phyloP scores from a whole-genome alignment of 37 sponge, comb jelly and placozoan species.

The Chondrilla cf. caribensis region DNA sequence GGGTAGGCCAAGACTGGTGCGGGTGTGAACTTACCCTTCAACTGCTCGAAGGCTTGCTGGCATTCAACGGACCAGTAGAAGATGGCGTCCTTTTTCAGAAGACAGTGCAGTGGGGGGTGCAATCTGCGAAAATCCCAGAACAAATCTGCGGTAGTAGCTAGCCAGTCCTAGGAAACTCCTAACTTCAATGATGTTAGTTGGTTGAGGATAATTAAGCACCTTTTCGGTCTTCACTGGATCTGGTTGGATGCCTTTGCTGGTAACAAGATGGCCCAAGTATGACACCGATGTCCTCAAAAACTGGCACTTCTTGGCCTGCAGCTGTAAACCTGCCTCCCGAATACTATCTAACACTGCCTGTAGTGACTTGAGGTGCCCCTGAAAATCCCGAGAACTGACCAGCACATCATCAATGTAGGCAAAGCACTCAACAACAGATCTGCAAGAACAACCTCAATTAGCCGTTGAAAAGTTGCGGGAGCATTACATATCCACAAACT shows the following conservation, averaged over 20 bases:
- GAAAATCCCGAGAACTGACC: slow-evolving; percentile 26
- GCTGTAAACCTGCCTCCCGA: slow-evolving; percentile 5
- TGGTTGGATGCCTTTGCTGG: slow-evolving; percentile 35
- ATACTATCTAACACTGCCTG: slow-evolving; percentile 33
- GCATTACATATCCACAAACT: slow-evolving; percentile 12
- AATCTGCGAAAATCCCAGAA: slow-evolving; percentile 35
- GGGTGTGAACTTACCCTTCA: slow-evolving; percentile 29
- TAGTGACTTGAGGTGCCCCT: slow-evolving; percentile 28
- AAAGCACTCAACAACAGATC: not conserved
- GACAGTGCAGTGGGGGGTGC: slow-evolving; percentile 30
- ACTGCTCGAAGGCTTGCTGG: slow-evolving; percentile 20
- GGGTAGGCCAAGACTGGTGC: slow-evolving; percentile 55
- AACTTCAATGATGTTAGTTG: slow-evolving; percentile 24
- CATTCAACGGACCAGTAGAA: slow-evolving; percentile 45
- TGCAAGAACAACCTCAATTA: slow-evolving; percentile 16
- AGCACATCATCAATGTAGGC: slow-evolving; percentile 48
- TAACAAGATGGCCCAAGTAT: slow-evolving; percentile 29
- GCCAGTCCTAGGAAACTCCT: slow-evolving; percentile 41
- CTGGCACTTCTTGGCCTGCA: slow-evolving; percentile 20
- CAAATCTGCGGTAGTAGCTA: slow-evolving; percentile 36
- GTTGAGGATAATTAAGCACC: slow-evolving; percentile 25
- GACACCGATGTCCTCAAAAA: not conserved
- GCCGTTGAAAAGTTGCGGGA: slow-evolving; percentile 16
- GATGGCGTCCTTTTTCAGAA: slow-evolving; percentile 12
- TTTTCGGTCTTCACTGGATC: slow-evolving; percentile 37